Evolutionary conservation across 2,888 invertebrate genomes (phyloP).

Genomic region (Phaonia tiefii): DNA sequence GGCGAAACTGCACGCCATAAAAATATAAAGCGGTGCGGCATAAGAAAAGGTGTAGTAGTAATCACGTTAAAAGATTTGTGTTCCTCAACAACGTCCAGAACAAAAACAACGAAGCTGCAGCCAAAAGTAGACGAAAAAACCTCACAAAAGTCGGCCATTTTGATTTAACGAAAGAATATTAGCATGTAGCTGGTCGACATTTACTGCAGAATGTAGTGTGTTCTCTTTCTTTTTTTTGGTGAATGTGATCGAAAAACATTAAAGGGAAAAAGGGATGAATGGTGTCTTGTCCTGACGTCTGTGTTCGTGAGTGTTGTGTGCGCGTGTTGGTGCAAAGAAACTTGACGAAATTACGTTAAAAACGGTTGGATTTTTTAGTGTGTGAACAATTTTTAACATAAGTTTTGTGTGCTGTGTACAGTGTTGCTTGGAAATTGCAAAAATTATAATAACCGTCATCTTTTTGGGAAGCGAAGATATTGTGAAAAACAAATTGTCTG

Average conservation of each 20-base stretch:
- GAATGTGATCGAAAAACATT: neutral
- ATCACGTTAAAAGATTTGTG: slow-evolving; percentile 60
- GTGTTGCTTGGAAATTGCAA: slow-evolving; percentile 65
- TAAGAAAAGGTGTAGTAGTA: slow-evolving; percentile 32
- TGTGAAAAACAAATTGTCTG: neutral
- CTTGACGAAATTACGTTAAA: slow-evolving; percentile 49
- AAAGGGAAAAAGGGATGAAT: slow-evolving; percentile 11
- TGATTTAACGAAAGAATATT: slow-evolving; percentile 56
- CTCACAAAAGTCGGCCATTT: slow-evolving; percentile 60
- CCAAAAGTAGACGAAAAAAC: slow-evolving; percentile 39
- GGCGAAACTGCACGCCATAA: neutral
- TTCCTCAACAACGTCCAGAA: slow-evolving; percentile 35
- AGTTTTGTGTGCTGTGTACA: slow-evolving; percentile 51
- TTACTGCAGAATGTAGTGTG: neutral
- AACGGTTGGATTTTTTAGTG: slow-evolving; percentile 67
- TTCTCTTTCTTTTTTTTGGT: neutral
- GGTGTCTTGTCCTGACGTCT: neutral
- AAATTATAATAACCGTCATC: slow-evolving; percentile 37
- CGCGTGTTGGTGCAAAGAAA: neutral
- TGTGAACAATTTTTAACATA: slow-evolving; percentile 62
- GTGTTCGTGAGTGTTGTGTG: neutral
- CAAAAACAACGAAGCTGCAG: slow-evolving; percentile 62
- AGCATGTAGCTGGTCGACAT: no score
- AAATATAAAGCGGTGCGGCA: slow-evolving; percentile 36
- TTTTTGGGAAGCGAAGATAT: slow-evolving; percentile 17